Evolutionary conservation across 53 echinoderm and acorn worm species (phyloP), one percentile per base, ranked within the genome.

Genomic region (Echinometra lucunter): DNA sequence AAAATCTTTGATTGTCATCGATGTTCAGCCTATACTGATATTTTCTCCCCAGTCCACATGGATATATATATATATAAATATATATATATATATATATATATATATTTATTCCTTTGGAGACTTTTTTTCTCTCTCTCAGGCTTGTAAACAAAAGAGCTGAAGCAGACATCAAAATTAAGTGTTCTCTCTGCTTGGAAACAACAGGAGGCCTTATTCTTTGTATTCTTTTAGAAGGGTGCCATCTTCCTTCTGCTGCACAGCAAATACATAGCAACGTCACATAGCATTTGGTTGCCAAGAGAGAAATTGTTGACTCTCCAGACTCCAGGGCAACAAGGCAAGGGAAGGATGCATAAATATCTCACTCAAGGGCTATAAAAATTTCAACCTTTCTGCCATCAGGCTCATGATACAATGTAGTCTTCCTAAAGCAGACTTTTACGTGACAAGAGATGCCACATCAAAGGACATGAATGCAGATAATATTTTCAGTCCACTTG

Each of bases 271-370:
- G 78, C 42, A 85, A 85, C 49, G 37, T 85, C 49, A 49, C 85
- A 85, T 85, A 85, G 85, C 85, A 85, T 85, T 49, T 49, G 53
- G 85, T 85, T 85, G 85, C 85, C 49, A 49, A 47, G 47, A 35
- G 28, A 85, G 28, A 37, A 19, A 85, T 27, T 0, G 49, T 53
- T 85, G 85, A 83, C 85, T 45, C 19, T 83, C 28, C 85, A 8
- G 53, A 83, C 85, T 83, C 85, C 49, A 49, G 85, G 85, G 49
- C 85, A 85, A 85, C 53, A 12, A 28, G 13, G 85, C 85, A 49
- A 15, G n/a, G 18, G n/a, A 19, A 47, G 44, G 49, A 44, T n/a
- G 85, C 49, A 85, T 85, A 85, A 85, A 85, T 85, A 28, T 85
- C 6, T 49, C 49, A 47, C 49, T 45, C 18, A 45, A 13, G 12